Evolutionary conservation across 1,140 invertebrate genomes (phyloP), one percentile per base, ranked within the genome.

Genomic region (Heliconius nattereri): DNA sequence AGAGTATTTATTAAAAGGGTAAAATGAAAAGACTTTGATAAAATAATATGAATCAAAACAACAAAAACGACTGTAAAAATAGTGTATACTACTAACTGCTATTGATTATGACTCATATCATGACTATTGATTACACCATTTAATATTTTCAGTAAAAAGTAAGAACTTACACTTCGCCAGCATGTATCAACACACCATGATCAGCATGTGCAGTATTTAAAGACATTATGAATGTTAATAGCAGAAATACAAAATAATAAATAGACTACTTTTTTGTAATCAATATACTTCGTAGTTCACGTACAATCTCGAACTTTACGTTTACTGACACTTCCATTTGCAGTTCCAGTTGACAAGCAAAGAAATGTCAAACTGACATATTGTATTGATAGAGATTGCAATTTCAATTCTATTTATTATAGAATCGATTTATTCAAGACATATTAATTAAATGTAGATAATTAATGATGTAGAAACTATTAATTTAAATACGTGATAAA

Each of bases 141-240:
- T 19, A 29, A 45, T 70, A 57, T 35, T 57, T 72, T 23, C 60
- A 66, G 23, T 66, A 16, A 40, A 74, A 29, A 78, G 37, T 19
- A 23, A 79, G 26, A 72, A 91, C 96, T 97, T 96, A 99, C 98
- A 96, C 96, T 96, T 99, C 98, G 85, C 98, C 98, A 81, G 97
- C 96, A 92, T 98, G 98, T 85, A 99, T 98, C 49, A 99, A 95
- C 40, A 99, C 98, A 23, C 98, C 98, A 71, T 97, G 97, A 89
- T 98, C 97, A 20, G 97, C 96, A 91, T 99, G 98, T 76, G 98
- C 98, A 78, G 98, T 98, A 92, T 99, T 99, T 78, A 99, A 93
- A 81, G 98, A 98, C 98, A 99, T 99, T 82, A 16, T 74, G 76
- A 11, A 66, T 66, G 16, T 29, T 13, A 66, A 66, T n/a, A 29